phyloP scores from a whole-genome alignment of 2,113 vertebrate genomes.

The Myodes glareolus region DNA sequence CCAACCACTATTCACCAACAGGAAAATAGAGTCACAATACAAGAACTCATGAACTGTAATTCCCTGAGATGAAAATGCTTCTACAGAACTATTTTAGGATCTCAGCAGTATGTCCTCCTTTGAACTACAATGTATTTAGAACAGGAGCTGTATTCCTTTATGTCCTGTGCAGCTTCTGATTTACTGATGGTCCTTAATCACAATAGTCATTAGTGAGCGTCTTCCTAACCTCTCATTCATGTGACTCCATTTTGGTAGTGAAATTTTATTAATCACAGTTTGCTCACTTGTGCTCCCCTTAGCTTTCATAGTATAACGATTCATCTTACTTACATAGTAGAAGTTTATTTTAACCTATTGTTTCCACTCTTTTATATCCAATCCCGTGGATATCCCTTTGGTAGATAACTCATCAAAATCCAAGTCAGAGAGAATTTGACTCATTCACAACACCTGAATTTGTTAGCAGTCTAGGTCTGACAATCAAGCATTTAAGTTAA shows the following conservation, averaged over 20 bases:
- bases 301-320: not conserved
- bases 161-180: not conserved
- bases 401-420: not conserved
- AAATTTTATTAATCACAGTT: not conserved
- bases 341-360: not conserved
- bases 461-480: not conserved
- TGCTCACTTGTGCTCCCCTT: not conserved
- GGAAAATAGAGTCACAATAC: not conserved
- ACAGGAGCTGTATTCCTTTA: not conserved
- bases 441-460: too few species aligned
- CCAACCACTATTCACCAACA: not conserved
- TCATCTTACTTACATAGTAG: not conserved
- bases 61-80: not conserved
- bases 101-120: not conserved
- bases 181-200: not conserved
- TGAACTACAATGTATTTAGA: not conserved
- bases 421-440: not conserved
- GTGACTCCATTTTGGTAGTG: not conserved
- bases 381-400: not conserved
- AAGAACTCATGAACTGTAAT: not conserved
- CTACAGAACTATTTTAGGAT: not conserved
- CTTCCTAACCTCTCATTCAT: not conserved
- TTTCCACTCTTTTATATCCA: not conserved
- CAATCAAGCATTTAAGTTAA: not conserved
- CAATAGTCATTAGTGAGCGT: fast-evolving